Evolutionary conservation across 2,888 invertebrate species (phyloP).

Genomic region (Clanis bilineata): DNA sequence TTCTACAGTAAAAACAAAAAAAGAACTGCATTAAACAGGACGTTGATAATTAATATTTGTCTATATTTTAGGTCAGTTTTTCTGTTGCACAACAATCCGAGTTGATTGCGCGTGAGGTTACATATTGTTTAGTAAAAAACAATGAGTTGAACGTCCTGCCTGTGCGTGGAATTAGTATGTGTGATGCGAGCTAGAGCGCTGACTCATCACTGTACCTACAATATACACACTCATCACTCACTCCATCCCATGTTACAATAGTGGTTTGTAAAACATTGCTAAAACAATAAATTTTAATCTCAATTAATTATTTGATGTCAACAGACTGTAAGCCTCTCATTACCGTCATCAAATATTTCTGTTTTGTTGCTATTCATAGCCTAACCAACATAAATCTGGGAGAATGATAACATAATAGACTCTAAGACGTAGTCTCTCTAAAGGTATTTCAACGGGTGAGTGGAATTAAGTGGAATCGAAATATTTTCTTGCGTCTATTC

Average conservation of each 20-base stretch:
- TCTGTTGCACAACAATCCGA: background rate
- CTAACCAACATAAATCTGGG: no score
- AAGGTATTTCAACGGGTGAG: no score
- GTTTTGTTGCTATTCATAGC: no score
- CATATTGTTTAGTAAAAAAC: constrained; percentile 33
- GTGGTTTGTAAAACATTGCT: background rate
- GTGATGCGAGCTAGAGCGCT: constrained; percentile 41
- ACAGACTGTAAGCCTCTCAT: no score
- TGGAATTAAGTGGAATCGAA: no score
- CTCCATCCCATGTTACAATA: background rate
- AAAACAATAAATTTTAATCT: background rate
- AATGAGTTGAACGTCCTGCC: constrained; percentile 46
- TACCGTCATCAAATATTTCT: no score
- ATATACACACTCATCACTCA: constrained; percentile 46
- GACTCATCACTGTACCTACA: constrained; percentile 55
- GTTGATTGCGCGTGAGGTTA: constrained; percentile 9
- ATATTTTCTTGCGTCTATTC: no score
- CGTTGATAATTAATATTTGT: background rate
- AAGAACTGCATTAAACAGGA: background rate
- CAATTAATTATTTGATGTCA: background rate
- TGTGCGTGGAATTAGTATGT: constrained; percentile 54
- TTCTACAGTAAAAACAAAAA: background rate
- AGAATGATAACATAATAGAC: no score
- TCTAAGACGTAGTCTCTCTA: no score
- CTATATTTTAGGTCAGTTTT: background rate